Evolutionary conservation across 1,140 invertebrate species (phyloP), one percentile per base, ranked within the genome.

Genomic region (Araneus ventricosus): DNA sequence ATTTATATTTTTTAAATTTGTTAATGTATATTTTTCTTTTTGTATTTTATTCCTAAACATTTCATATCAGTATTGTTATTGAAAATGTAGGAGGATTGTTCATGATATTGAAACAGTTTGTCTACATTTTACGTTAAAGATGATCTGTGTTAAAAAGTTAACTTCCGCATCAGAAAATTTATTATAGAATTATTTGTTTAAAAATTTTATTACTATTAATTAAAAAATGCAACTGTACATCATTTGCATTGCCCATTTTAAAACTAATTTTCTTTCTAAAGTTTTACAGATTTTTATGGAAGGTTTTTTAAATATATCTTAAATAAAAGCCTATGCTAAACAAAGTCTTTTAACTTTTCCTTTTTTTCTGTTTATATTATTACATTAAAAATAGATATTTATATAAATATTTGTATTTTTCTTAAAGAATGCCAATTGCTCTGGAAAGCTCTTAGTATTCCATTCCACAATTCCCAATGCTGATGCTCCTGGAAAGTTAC

Each of bases 361-460:
- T 41, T 39, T 88, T 39, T 70, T 30, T 17, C 63, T 57, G 24
- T 70, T 0, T 92, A 17, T 17, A 52, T 52, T 52, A 52, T 52
- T 52, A 14, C 45, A 17, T 52, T 14, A 52, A 52, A 67, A 27
- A 3, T 67, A 27, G 2, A 67, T 10, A n/a, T n/a, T n/a, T 4
- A 27, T 8, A 67, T 30, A 27, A 24, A 80, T 59, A 24, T 27
- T 24, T 90, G 37, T 22, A 22, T 86, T 45, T 87, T 34, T 92
- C 89, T 94, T 95, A 22, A 94, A 97, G 96, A 98, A 98, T 0
- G 98, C 98, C 0, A 98, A 98, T 94, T 97, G 98, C 94, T 95
- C 97, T 41, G 99, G 99, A 8, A 99, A 99, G 96, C 96, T 99
- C 79, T 96, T 99, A 92, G 97, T 99, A 59, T 99, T 99, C 96